These are phyloP conservation scores for Latrodectus geometricus DNA, from an alignment of 1,140 invertebrate species.

Conservation along the genomic window DNA sequence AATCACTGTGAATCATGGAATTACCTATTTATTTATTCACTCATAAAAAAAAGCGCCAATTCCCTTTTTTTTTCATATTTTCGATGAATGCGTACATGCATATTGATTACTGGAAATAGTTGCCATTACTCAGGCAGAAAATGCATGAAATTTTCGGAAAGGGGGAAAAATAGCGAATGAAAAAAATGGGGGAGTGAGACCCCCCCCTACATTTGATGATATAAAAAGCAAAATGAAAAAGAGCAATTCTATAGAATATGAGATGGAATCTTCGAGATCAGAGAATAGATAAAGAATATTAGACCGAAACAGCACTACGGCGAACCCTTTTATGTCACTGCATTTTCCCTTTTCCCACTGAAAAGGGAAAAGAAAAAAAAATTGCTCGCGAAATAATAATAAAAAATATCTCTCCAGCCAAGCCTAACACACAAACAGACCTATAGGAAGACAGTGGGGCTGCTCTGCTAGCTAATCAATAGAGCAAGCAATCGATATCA, in stretches of 20 bases:
- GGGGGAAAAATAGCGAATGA: background rate
- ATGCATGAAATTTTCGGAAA: constrained; percentile 41
- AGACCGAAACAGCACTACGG: constrained; percentile 9
- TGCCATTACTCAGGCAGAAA: constrained; percentile 42
- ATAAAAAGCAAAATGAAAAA: constrained; percentile 19
- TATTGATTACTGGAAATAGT: constrained; percentile 49
- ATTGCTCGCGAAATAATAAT: constrained; percentile 27
- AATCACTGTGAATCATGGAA: constrained; percentile 26
- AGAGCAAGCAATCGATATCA: constrained; percentile 48
- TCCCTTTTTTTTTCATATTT: constrained; percentile 27
- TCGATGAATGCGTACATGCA: background rate
- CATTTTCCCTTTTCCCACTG: constrained; percentile 26
- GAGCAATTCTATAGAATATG: constrained; percentile 36
- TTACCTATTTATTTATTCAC: constrained; percentile 53
- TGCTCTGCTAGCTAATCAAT: constrained; percentile 55
- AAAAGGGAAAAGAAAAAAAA: constrained; percentile 9
- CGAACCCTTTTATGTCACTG: constrained; percentile 58
- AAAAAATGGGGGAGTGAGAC: background rate
- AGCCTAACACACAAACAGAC: constrained; percentile 50
- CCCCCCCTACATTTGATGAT: background rate
- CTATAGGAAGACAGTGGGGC: constrained; percentile 31
- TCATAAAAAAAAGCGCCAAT: constrained; percentile 25
- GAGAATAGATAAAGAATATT: constrained; percentile 53
- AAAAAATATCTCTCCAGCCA: constrained; percentile 38
- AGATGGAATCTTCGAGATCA: constrained; percentile 51